Percentiles rank a stretch among this genome's conserved stretches.
phyloP scores from a whole-genome alignment of 2,797 vertebrate genomes.

The Rhynchonycteris naso region DNA sequence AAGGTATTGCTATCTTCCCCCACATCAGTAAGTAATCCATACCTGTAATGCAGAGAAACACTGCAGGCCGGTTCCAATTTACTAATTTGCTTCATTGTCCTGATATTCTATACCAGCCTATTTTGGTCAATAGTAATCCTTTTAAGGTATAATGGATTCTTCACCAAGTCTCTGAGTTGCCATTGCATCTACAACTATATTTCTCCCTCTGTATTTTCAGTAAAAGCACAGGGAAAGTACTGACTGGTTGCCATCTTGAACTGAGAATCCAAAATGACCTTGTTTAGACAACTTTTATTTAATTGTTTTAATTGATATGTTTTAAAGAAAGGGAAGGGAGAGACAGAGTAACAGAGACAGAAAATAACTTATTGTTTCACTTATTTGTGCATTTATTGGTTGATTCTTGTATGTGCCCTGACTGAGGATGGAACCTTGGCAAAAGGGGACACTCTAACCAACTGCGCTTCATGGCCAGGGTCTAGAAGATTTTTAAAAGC shows the following conservation, averaged over 20 bases:
- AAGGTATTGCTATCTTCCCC: background rate
- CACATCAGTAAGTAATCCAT: background rate
- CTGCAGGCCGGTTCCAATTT: background rate
- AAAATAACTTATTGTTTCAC: no score
- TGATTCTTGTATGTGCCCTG: no score
- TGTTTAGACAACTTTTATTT: background rate
- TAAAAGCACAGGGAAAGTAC: background rate
- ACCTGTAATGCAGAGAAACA: background rate
- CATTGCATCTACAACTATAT: background rate
- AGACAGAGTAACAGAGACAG: no score
- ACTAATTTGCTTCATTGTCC: background rate
- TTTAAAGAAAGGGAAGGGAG: no score
- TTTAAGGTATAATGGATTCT: background rate
- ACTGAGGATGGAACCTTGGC: no score
- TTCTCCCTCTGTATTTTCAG: background rate
- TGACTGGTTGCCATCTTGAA: background rate
- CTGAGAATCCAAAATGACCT: constrained; percentile 22
- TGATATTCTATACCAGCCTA: background rate
- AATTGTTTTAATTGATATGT: no score
- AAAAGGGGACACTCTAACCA: no score
- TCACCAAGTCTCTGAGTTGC: background rate
- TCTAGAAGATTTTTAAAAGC: background rate
- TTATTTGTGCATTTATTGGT: no score
- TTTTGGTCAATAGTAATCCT: background rate
- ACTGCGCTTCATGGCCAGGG: no score